These are phyloP conservation scores for Planococcus citri DNA, from an alignment of 1,140 invertebrate species.

Conservation along the genomic window DNA sequence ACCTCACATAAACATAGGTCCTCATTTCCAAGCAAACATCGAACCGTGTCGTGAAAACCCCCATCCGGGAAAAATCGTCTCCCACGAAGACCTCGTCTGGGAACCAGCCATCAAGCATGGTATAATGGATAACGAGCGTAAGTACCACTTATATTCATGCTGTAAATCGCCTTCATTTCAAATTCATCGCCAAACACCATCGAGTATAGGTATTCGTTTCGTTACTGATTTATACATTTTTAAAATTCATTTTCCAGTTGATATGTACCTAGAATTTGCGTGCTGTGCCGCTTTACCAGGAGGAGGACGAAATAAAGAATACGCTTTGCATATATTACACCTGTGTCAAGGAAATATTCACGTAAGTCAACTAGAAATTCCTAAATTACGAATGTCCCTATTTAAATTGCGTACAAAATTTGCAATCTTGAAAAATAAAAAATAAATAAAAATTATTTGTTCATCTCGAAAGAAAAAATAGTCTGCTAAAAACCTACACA, in stretches of 20 bases:
- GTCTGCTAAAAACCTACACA: too few relatives aligned
- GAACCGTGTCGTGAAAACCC: slow-evolving; percentile 37
- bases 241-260: slow-evolving; percentile 38
- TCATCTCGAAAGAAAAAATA: too few relatives aligned
- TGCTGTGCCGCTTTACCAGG: slow-evolving; percentile 81
- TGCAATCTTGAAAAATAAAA: neutral
- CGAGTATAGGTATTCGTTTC: too few relatives aligned
- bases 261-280: slow-evolving; percentile 82
- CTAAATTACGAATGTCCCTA: neutral
- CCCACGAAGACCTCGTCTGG: slow-evolving; percentile 67
- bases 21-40: slow-evolving; percentile 74
- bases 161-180: too few relatives aligned
- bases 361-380: slow-evolving; percentile 38
- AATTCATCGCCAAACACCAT: too few relatives aligned
- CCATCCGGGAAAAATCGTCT: slow-evolving; percentile 36
- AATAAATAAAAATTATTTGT: neutral
- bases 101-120: slow-evolving; percentile 61
- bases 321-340: slow-evolving; percentile 79
- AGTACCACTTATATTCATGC: slow-evolving; percentile 20
- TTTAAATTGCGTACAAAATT: neutral
- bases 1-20: slow-evolving; percentile 78
- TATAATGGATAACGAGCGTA: slow-evolving; percentile 62
- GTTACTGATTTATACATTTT: neutral
- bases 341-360: slow-evolving; percentile 76
- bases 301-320: slow-evolving; percentile 85